These are phyloP conservation scores for Phocoena phocoena DNA, from an alignment of 2,113 vertebrate genomes.

Conservation along the genomic window DNA sequence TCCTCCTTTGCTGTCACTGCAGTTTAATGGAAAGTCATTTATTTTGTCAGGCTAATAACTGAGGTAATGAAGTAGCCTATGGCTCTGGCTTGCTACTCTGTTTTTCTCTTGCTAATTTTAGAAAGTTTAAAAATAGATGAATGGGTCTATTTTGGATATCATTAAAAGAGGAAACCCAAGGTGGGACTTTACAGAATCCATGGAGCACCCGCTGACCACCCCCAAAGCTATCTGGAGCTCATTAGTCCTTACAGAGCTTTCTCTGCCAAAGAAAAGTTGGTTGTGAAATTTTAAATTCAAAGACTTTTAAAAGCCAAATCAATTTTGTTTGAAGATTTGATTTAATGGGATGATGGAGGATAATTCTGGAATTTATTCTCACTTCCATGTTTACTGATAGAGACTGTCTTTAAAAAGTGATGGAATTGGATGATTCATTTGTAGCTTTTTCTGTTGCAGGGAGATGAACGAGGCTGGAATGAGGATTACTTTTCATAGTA, in stretches of 20 bases:
- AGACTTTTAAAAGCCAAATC: background rate
- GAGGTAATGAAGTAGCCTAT: constrained; percentile 91
- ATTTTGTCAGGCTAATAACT: constrained; percentile 90
- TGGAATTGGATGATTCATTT: background rate
- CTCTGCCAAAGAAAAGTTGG: constrained; percentile 66
- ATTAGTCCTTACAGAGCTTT: constrained; percentile 68
- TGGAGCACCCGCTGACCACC: constrained; percentile 71
- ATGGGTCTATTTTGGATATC: constrained; percentile 81
- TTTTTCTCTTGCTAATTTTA: constrained; percentile 92
- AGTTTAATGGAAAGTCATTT: constrained; percentile 91
- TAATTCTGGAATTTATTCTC: constrained; percentile 6
- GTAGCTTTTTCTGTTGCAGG: background rate
- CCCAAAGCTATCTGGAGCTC: constrained; percentile 63
- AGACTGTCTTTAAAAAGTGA: background rate
- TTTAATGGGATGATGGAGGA: background rate
- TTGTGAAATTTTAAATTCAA: constrained; percentile 7
- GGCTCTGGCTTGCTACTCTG: constrained; percentile 89
- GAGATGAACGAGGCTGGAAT: background rate
- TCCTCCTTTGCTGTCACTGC: constrained; percentile 89
- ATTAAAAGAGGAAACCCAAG: constrained; percentile 85
- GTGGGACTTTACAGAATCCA: constrained; percentile 79
- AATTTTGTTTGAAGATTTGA: constrained; percentile 20
- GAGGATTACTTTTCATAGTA: background rate
- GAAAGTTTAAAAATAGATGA: constrained; percentile 94
- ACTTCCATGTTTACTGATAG: background rate